Conservation (phyloP, 2,797 vertebrate genomes). For the Silurus aristotelis region DNA sequence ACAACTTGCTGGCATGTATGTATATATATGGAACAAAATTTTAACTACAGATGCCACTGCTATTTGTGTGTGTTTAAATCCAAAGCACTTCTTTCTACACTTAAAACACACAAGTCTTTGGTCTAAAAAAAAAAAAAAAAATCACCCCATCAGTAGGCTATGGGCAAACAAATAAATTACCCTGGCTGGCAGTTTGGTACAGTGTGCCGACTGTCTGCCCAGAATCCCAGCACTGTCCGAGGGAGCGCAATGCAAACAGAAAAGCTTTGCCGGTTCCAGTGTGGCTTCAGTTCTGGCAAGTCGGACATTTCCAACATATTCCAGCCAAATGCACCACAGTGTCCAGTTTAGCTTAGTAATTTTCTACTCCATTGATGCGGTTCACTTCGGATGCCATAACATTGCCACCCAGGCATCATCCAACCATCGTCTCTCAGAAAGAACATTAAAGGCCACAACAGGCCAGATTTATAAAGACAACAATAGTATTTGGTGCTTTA, state of each 20-base stretch:
- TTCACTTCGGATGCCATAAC: slow-evolving; percentile 5
- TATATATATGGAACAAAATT: background rate
- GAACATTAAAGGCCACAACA: background rate
- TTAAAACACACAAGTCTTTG: slow-evolving; percentile 42
- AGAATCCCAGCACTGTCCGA: slow-evolving; percentile 37
- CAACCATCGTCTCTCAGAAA: background rate
- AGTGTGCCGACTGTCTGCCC: slow-evolving; percentile 45
- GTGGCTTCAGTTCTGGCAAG: slow-evolving; percentile 46
- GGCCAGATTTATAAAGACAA: background rate
- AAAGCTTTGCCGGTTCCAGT: slow-evolving; percentile 38
- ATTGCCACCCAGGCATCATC: background rate
- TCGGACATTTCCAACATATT: slow-evolving; percentile 25
- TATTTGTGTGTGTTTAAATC: slow-evolving; percentile 16
- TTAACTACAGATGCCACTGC: slow-evolving; percentile 15
- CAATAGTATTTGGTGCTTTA: background rate
- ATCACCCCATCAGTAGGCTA: slow-evolving; percentile 33
- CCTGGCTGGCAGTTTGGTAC: slow-evolving; percentile 39
- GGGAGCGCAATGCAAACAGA: slow-evolving; percentile 43
- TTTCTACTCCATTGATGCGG: background rate
- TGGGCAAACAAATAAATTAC: slow-evolving; percentile 49
- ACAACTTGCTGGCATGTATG: background rate
- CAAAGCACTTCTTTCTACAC: slow-evolving; percentile 23
- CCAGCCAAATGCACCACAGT: slow-evolving; percentile 13
- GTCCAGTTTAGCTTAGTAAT: slow-evolving; percentile 13
- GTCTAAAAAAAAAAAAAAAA: slow-evolving; percentile 15